A percentile compares a stretch with the other conserved stretches of the same genome.
These are phyloP conservation scores for Nestor notabilis DNA, from an alignment of 2,113 vertebrate genomes.

Conservation along the genomic window DNA sequence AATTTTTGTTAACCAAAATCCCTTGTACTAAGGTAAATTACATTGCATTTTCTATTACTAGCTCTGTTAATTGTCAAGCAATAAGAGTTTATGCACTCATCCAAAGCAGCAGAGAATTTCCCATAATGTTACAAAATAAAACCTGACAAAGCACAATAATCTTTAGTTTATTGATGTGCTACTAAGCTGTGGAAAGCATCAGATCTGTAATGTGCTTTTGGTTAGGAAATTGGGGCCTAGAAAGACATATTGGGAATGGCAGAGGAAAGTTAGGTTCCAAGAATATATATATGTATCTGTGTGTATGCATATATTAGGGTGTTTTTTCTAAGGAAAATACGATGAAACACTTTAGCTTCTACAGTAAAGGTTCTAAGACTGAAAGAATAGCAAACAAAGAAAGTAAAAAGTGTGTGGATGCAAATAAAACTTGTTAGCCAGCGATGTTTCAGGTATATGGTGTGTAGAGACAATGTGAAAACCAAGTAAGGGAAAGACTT, in stretches of 20 bases:
- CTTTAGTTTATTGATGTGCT: slow-evolving; percentile 85
- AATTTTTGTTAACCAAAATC: slow-evolving; percentile 88
- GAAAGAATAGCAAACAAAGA: slow-evolving; percentile 13
- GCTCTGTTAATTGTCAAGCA: slow-evolving; percentile 87
- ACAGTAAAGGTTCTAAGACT: slow-evolving; percentile 5
- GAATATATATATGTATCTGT: background rate
- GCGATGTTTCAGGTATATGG: background rate
- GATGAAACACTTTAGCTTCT: slow-evolving; percentile 51
- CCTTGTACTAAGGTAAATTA: slow-evolving; percentile 86
- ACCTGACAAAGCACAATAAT: slow-evolving; percentile 90
- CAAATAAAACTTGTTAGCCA: background rate
- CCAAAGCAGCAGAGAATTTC: slow-evolving; percentile 84
- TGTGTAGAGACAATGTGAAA: background rate
- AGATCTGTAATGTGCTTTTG: slow-evolving; percentile 80
- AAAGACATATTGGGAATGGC: slow-evolving; percentile 72
- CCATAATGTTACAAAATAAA: slow-evolving; percentile 88
- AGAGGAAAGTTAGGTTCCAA: slow-evolving; percentile 55
- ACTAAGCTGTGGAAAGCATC: slow-evolving; percentile 76
- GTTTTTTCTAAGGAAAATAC: slow-evolving; percentile 55
- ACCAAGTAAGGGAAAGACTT: background rate
- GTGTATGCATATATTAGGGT: slow-evolving; percentile 24
- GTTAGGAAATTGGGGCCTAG: slow-evolving; percentile 78
- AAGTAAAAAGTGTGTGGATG: background rate
- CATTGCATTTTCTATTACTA: slow-evolving; percentile 86
- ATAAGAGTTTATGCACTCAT: slow-evolving; percentile 87